A percentile compares a stretch with the other conserved stretches of the same genome.
Conservation (phyloP, 37 sponge, comb jelly and placozoan genomes). For the Crambe crambe region DNA sequence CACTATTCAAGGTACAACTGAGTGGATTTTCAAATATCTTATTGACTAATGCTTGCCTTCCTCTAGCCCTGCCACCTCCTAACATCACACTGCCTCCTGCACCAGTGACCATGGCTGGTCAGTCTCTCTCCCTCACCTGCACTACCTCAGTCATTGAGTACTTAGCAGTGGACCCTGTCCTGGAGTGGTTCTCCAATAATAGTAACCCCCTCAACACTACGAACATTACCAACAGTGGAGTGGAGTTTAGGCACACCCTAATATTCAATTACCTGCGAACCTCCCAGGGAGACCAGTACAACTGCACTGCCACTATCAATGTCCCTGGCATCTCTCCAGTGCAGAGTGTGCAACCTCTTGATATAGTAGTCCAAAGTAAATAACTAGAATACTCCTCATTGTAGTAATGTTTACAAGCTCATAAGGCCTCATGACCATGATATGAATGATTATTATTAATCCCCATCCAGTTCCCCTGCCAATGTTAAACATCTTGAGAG, state of each 20-base stretch:
- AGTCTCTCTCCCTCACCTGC: conserved; percentile 27
- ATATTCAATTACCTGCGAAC: conserved; percentile 23
- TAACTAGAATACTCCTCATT: background rate
- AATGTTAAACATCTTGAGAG: background rate
- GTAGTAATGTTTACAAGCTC: no score
- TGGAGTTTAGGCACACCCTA: background rate
- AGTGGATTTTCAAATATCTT: no score
- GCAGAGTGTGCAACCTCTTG: background rate
- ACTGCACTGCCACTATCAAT: conserved; percentile 15
- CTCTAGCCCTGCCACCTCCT: conserved; percentile 31
- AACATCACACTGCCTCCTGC: background rate
- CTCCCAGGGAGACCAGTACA: conserved; percentile 49
- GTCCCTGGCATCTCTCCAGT: background rate
- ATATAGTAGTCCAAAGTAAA: conserved; percentile 32
- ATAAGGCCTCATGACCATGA: background rate
- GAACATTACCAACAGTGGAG: background rate
- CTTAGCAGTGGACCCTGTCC: background rate
- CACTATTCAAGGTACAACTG: background rate
- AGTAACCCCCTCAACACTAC: background rate
- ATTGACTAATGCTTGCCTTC: background rate
- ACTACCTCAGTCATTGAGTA: background rate
- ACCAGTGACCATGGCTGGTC: conserved; percentile 22
- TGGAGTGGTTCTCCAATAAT: conserved; percentile 16
- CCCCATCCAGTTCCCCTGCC: conserved; percentile 15
- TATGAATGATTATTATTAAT: background rate